Conservation (phyloP, 2,888 invertebrate species). For the Lasioglossum marginatum region DNA sequence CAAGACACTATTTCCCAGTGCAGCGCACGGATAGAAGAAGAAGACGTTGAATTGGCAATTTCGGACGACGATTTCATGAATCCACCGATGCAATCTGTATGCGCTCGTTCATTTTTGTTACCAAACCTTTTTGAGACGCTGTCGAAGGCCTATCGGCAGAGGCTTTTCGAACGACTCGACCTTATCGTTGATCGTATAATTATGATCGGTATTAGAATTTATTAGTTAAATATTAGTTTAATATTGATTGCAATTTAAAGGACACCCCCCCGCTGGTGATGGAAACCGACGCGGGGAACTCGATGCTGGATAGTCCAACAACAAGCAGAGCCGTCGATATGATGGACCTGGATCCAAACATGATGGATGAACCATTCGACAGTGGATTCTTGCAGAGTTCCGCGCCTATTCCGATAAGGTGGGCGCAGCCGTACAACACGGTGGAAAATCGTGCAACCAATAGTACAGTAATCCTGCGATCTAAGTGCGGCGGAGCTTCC, state of each 20-base stretch:
- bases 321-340: slow-evolving; percentile 82
- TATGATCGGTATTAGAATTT: not conserved
- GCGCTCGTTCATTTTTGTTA: slow-evolving; percentile 17
- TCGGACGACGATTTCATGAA: slow-evolving; percentile 78
- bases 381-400: slow-evolving; percentile 83
- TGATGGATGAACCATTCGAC: slow-evolving; percentile 83
- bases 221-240: not conserved
- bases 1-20: slow-evolving; percentile 79
- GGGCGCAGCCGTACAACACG: not conserved
- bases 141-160: not conserved
- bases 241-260: slow-evolving; percentile 54
- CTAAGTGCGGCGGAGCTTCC: too few species aligned
- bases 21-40: slow-evolving; percentile 89
- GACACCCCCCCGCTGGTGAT: slow-evolving; percentile 76
- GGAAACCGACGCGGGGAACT: slow-evolving; percentile 78
- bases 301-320: slow-evolving; percentile 80
- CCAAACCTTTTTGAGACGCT: not conserved
- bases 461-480: too few species aligned
- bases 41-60: slow-evolving; percentile 80
- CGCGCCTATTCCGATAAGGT: slow-evolving; percentile 83
- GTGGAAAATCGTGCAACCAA: not conserved
- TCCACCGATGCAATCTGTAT: slow-evolving; percentile 73
- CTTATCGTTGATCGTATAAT: not conserved
- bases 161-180: not conserved
- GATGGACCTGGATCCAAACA: slow-evolving; percentile 83